Evolutionary conservation across 1,140 invertebrate species (phyloP).

Genomic region (Pteromalus puparum): DNA sequence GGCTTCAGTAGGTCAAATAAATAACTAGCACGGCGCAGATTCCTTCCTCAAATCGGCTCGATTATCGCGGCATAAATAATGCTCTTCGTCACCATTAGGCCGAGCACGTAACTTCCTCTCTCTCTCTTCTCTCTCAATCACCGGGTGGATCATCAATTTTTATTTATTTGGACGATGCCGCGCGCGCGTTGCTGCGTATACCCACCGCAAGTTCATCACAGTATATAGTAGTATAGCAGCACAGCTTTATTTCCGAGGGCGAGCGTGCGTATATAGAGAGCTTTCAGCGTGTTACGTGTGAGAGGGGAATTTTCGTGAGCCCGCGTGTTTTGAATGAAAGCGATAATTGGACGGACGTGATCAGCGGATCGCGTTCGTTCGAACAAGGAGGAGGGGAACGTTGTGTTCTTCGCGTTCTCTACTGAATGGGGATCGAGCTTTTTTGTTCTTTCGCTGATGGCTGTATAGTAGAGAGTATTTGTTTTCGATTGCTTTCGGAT

Average conservation of each 20-base stretch:
- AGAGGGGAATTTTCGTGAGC: not conserved
- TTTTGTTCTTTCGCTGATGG: not conserved
- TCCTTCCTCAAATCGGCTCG: not conserved
- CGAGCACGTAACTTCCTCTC: not conserved
- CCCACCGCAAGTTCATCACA: not conserved
- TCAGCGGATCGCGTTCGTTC: conserved; percentile 18
- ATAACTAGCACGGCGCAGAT: no score
- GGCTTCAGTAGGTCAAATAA: no score
- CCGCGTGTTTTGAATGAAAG: conserved; percentile 10
- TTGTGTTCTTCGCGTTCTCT: not conserved
- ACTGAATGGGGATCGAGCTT: not conserved
- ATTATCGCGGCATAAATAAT: conserved; percentile 8
- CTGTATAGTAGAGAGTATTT: not conserved
- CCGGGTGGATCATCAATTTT: conserved; percentile 31
- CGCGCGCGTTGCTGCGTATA: no score
- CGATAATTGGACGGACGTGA: conserved; percentile 2
- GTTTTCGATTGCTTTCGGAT: conserved; percentile 1
- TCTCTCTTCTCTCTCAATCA: not conserved
- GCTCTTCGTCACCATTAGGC: conserved; percentile 15
- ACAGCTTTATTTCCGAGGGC: conserved; percentile 9
- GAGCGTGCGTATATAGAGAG: not conserved
- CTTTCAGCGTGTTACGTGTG: not conserved
- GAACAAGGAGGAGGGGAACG: no score
- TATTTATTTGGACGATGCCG: conserved; percentile 26
- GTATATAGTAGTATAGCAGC: not conserved